Conservation (phyloP, 2,113 vertebrate genomes). For the Thunnus thynnus region DNA sequence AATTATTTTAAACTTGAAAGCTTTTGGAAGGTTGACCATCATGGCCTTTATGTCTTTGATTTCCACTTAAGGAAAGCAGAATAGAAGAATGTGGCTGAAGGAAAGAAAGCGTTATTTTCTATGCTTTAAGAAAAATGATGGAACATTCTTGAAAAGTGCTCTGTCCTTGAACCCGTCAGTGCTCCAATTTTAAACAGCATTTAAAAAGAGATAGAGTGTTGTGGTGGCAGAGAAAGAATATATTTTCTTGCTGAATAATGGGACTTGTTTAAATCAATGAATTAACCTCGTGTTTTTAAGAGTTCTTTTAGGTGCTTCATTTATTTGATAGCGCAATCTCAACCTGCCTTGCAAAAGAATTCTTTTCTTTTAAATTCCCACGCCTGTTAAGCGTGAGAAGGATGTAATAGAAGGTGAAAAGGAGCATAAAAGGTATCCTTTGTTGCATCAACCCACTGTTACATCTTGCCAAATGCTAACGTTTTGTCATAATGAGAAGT, state of each 20-base stretch:
- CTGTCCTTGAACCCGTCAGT: conserved; percentile 65
- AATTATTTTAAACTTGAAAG: conserved; percentile 46
- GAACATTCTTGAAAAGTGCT: conserved; percentile 46
- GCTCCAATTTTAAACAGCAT: conserved; percentile 54
- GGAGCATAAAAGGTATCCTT: conserved; percentile 50
- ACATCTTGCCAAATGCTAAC: conserved; percentile 63
- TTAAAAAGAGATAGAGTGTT: conserved; percentile 20
- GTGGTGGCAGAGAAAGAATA: conserved; percentile 7
- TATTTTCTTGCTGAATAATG: conserved; percentile 31
- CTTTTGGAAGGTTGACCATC: conserved; percentile 39
- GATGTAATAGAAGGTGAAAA: conserved; percentile 58
- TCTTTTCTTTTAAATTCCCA: conserved; percentile 9
- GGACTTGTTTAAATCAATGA: conserved; percentile 47
- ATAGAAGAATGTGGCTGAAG: conserved; percentile 40
- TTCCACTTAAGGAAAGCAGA: conserved; percentile 47
- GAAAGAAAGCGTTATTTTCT: conserved; percentile 33
- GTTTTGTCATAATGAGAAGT: conserved; percentile 63
- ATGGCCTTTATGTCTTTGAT: conserved; percentile 27
- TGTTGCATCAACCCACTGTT: conserved; percentile 54
- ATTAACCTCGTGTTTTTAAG: conserved; percentile 45
- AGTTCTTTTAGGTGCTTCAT: conserved; percentile 44
- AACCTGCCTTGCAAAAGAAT: conserved; percentile 17
- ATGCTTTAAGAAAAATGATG: conserved; percentile 36
- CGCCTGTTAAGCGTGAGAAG: conserved; percentile 32
- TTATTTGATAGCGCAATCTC: conserved; percentile 35